These are phyloP conservation scores for Drosophila ohnishii DNA, from an alignment of 1,140 invertebrate species.

Conservation along the genomic window DNA sequence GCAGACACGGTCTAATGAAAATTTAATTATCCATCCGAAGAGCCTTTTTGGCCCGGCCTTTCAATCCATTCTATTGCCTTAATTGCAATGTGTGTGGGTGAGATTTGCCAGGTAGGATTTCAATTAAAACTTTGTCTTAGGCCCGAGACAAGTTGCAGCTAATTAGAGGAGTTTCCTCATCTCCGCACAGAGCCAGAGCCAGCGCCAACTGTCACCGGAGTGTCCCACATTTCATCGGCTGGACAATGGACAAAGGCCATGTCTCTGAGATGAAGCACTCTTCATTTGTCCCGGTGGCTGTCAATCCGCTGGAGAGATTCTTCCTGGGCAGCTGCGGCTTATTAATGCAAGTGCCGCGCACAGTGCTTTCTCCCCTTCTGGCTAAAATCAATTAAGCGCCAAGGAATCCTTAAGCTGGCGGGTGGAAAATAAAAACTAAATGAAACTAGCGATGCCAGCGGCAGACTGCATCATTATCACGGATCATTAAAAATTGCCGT, in stretches of 20 bases:
- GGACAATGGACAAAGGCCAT: constrained; percentile 46
- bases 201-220: constrained; percentile 38
- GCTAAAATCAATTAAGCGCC: constrained; percentile 58
- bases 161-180: constrained; percentile 40
- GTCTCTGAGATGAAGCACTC: constrained; percentile 20
- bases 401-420: constrained; percentile 10
- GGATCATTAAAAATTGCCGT: constrained; percentile 78
- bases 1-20: constrained; percentile 64
- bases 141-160: constrained; percentile 48
- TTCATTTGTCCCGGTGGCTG: constrained; percentile 65
- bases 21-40: constrained; percentile 67
- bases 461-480: constrained; percentile 74
- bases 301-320: constrained; percentile 56
- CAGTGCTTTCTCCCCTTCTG: constrained; percentile 12
- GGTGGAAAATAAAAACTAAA: constrained; percentile 41
- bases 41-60: constrained; percentile 12
- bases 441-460: constrained; percentile 56
- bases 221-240: constrained; percentile 37
- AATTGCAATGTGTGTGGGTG: constrained; percentile 38
- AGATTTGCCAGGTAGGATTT: constrained; percentile 62
- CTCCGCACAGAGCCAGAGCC: not conserved
- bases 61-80: constrained; percentile 25
- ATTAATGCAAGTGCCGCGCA: constrained; percentile 48
- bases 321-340: constrained; percentile 19
- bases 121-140: constrained; percentile 61